Base-by-base conservation (phyloP, 2,113 vertebrate species). In the Carlito syrichta region DNA sequence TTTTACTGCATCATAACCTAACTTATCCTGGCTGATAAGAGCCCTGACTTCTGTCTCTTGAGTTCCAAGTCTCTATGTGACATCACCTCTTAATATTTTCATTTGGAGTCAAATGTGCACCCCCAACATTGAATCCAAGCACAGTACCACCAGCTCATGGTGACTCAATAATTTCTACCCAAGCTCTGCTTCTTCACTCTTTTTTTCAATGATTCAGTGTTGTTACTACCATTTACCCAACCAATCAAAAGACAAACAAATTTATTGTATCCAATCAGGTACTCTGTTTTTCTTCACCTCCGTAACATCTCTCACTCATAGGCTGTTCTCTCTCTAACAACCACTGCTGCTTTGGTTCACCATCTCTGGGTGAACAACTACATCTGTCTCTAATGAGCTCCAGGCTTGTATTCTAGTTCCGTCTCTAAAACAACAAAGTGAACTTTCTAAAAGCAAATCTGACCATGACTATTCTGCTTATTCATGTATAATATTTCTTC, bases 331-430 rank as follows among this genome's bases (percentile, higher is more conserved):
- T 79, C 30, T 86, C 38, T 79, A 69, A 63, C 32, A 40, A 12
- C 6, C 8, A 2, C n/a, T 27, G 11, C 27, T 73, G 32, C 19
- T 74, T 0, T 3, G 58, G 12, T 19, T 14, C 11, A 50, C 1
- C 8, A 50, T 17, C 17, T 91, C 52, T n/a, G 19, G 22, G 8
- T 27, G 0, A 20, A 50, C 1, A 48, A 56, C 13, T 9, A 0
- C 17, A 16, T 90, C 43, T 86, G 11, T 85, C n/a, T 93, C 35
- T 1, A 48, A 25, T n/a, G 50, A 17, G 19, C 10, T 50, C 52
- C 9, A 71, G 43, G 5, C 14, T 68, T 16, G 2, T 2, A 20
- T 77, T 52, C 54, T 60, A 56, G 50, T 13, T 56, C 48, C 62
- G 62, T 58, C 32, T 66, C 63, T 14, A 38, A 54, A 95, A 79